A percentile compares a stretch with the other conserved stretches of the same genome.
Evolutionary conservation across 2,797 vertebrate genomes (phyloP).

Genomic region (Hyperoplus immaculatus): DNA sequence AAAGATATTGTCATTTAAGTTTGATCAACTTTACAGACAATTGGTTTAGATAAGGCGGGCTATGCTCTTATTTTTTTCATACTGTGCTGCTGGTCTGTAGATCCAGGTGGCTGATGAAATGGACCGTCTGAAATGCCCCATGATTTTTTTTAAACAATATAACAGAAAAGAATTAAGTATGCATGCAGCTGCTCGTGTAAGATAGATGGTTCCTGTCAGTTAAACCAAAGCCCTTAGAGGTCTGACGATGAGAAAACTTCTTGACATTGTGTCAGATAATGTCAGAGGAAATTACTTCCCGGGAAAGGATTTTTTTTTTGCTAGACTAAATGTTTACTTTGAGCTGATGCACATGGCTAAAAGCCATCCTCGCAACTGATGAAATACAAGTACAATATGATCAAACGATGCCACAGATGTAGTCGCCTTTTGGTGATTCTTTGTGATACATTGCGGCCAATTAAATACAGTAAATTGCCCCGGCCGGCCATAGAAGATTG

Average conservation of each 20-base stretch:
- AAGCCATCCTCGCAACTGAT: conserved; percentile 21
- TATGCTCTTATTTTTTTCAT: background rate
- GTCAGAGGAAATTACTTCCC: conserved; percentile 50
- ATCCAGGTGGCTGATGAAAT: conserved; percentile 35
- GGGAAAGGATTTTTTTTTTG: background rate
- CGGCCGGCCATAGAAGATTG: conserved; percentile 10
- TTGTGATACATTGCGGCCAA: conserved; percentile 43
- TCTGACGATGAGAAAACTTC: conserved; percentile 32
- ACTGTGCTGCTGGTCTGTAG: background rate
- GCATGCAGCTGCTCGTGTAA: conserved; percentile 23
- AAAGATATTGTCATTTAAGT: too few relatives aligned
- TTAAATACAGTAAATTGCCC: conserved; percentile 41
- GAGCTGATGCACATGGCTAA: conserved; percentile 24
- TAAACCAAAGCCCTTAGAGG: conserved; percentile 12
- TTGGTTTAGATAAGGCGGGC: too few relatives aligned
- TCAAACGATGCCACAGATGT: conserved; percentile 17
- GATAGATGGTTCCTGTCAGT: conserved; percentile 25
- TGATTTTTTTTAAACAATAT: background rate
- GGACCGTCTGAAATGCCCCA: background rate
- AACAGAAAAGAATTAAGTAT: background rate
- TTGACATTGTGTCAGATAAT: conserved; percentile 51
- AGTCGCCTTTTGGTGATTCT: conserved; percentile 38
- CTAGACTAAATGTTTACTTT: conserved; percentile 29
- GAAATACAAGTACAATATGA: background rate
- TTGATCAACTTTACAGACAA: too few relatives aligned